These are phyloP conservation scores for Galbula dea DNA, from an alignment of 2,113 vertebrate genomes.

Conservation along the genomic window DNA sequence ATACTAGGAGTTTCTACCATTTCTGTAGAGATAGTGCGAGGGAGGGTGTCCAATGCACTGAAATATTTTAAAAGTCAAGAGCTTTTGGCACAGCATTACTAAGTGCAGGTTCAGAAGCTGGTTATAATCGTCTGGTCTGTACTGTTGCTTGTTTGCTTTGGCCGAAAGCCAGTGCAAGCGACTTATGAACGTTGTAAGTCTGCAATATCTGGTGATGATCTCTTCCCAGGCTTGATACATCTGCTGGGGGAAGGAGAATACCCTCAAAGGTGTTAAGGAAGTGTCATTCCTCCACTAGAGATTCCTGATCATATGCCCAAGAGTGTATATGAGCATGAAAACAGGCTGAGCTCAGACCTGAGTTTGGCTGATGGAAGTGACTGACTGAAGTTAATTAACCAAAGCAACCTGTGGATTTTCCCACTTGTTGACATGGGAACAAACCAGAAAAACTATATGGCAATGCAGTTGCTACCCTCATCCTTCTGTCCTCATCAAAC, in stretches of 20 bases:
- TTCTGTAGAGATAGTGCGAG: background rate
- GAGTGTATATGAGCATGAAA: accelerated
- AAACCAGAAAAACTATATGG: background rate
- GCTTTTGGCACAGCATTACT: background rate
- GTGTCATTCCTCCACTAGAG: background rate
- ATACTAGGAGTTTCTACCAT: background rate
- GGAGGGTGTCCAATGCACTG: background rate
- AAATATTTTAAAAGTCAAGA: background rate
- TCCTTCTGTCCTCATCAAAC: background rate
- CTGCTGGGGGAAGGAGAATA: background rate
- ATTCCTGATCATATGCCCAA: background rate
- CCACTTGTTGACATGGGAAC: background rate
- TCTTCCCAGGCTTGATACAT: background rate
- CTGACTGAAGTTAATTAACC: background rate
- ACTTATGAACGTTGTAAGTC: background rate
- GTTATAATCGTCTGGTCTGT: background rate
- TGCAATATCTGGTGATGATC: background rate
- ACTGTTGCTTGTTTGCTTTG: background rate
- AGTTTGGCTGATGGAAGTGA: background rate
- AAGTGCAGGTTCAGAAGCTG: background rate
- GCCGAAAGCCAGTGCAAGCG: background rate
- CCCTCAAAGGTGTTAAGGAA: background rate
- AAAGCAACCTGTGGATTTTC: background rate
- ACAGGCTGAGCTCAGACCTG: background rate
- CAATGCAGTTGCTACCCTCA: background rate